phyloP scores from a whole-genome alignment of 1,140 invertebrate genomes.

The Luehdorfia chinensis region DNA sequence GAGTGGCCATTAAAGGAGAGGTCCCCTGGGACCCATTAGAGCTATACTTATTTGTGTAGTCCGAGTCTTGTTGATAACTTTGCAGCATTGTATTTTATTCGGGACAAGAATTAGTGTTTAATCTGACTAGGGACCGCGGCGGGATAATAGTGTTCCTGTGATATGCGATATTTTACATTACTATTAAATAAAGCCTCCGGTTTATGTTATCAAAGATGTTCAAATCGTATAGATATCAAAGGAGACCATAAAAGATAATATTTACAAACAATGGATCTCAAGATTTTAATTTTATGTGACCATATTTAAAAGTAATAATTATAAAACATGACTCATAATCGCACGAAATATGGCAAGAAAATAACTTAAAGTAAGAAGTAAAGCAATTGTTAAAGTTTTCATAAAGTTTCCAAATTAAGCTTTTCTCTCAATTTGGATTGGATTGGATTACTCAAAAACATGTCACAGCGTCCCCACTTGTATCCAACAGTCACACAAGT shows the following conservation, averaged over 20 bases:
- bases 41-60: conserved; percentile 37
- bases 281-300: too few species aligned
- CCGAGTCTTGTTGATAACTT: conserved; percentile 71
- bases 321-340: too few species aligned
- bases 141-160: conserved; percentile 31
- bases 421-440: too few species aligned
- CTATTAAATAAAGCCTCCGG: conserved; percentile 29
- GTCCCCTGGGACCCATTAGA: conserved; percentile 66
- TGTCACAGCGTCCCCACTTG: too few species aligned
- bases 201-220: conserved; percentile 1
- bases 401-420: too few species aligned
- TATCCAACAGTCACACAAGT: neutral
- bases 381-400: too few species aligned
- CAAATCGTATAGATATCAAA: conserved; percentile 8
- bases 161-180: conserved; percentile 36
- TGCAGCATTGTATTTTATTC: conserved; percentile 62
- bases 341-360: too few species aligned
- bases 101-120: conserved; percentile 58
- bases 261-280: too few species aligned
- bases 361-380: too few species aligned
- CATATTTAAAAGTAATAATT: too few species aligned
- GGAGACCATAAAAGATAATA: neutral
- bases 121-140: conserved; percentile 31
- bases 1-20: conserved; percentile 69
- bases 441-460: too few species aligned